Evolutionary conservation across 2,888 invertebrate species (phyloP), one percentile per base, ranked within the genome.

Genomic region (Xanthorhoe designata): DNA sequence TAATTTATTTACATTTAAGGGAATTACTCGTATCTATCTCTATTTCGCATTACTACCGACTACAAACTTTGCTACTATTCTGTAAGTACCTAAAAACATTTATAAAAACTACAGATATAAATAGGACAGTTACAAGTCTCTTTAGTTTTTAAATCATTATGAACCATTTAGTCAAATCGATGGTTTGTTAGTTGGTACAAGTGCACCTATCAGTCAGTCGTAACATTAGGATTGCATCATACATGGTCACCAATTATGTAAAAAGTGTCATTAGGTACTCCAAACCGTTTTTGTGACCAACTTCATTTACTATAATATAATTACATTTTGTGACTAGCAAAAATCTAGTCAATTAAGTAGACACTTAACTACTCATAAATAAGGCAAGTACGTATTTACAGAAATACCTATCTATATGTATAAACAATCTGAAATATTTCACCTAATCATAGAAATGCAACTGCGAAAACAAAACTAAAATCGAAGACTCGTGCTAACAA

Each of bases 361-460:
- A 81, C 78, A 80, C 78, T 81, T 84, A 85, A 77, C 81, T 86
- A 85, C 80, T 86, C 83, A 91, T 91, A 91, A 91, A 91, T 90
- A 79, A 78, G 76, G 79, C 77, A 91, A 90, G 89, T 86, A 82
- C 75, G 74, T 92, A 92, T 92, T 90, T 92, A 92, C 92, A 91
- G 81, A 77, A 79, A 76, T 82, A 78, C 79, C 79, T 84, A 86
- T 85, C 79, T 84, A 86, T 85, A 86, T 86, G 85, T 86, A 85
- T 83, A 86, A 80, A 81, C 81, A 83, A 87, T 86, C 83, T 76
- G 77, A 84, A 84, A 81, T 78, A 80, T 83, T 79, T 84, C 77
- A 81, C 76, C 79, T 84, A 84, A 76, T 77, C 74, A 75, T 63
- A 83, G 82, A 91, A 92, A 91, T 91, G 90, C 91, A 90, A 79